phyloP scores from a whole-genome alignment of 2,888 invertebrate species.

The Coenonympha glycerion region DNA sequence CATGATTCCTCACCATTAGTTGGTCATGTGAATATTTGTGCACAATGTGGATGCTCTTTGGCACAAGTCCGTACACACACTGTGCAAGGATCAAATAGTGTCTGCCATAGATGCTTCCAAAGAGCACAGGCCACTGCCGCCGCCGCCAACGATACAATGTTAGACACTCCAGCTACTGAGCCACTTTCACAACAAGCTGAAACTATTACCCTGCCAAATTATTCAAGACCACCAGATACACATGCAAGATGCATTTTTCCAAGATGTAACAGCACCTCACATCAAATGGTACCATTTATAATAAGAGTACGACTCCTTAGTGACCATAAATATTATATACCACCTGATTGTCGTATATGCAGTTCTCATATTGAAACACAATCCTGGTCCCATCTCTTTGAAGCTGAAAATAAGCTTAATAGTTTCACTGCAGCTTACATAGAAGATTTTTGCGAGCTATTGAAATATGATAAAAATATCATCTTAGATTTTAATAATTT shows the following conservation, averaged over 20 bases:
- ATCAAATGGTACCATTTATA: slow-evolving; percentile 7
- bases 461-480: slow-evolving; percentile 18
- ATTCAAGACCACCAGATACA: slow-evolving; percentile 4
- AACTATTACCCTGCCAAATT: slow-evolving; percentile 2
- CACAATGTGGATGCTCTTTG: background rate
- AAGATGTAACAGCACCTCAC: background rate
- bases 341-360: slow-evolving; percentile 21
- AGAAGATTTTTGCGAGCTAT: slow-evolving; percentile 22
- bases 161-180: background rate
- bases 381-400: slow-evolving; percentile 10
- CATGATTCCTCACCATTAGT: background rate
- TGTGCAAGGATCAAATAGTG: background rate
- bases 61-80: background rate
- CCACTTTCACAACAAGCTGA: background rate
- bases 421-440: slow-evolving; percentile 19
- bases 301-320: slow-evolving; percentile 16
- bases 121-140: background rate
- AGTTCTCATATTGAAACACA: slow-evolving; percentile 15
- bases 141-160: background rate
- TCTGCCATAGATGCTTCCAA: slow-evolving; percentile 7
- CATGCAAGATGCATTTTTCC: slow-evolving; percentile 8
- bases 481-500: slow-evolving; percentile 22
- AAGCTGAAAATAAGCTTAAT: slow-evolving; percentile 1
- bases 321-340: slow-evolving; percentile 20
- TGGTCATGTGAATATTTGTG: background rate